phyloP scores from a whole-genome alignment of 37 sponge, comb jelly and placozoan species.

The Geodia barretti region DNA sequence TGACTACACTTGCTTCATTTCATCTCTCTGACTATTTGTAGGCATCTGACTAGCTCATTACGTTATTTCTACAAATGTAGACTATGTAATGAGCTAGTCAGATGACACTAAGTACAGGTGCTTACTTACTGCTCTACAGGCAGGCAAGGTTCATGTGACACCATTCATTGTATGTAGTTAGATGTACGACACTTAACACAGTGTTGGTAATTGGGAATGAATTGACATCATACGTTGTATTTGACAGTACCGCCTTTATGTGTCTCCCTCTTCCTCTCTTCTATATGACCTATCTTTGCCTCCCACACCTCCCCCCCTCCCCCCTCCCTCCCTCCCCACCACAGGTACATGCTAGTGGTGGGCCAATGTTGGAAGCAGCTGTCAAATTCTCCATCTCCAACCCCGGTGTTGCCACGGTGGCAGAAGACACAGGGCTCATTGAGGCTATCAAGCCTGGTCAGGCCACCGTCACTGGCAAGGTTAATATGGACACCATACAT shows the following conservation, averaged over 20 bases:
- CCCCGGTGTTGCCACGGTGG: slow-evolving; percentile 54
- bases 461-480: slow-evolving; percentile 55
- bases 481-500: no score
- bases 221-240: neutral
- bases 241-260: neutral
- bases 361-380: slow-evolving; percentile 58
- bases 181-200: no score
- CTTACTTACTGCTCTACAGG: no score
- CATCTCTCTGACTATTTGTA: no score
- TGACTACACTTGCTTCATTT: no score
- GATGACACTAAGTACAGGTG: no score
- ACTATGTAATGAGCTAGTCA: no score
- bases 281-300: neutral
- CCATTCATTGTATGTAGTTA: no score
- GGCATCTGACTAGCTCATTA: no score
- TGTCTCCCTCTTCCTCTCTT: neutral
- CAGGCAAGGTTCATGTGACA: neutral
- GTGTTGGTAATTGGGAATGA: no score
- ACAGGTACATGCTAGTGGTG: slow-evolving; percentile 74
- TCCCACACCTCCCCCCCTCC: neutral
- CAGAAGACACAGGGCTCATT: slow-evolving; percentile 65
- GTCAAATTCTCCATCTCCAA: slow-evolving; percentile 60
- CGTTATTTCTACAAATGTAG: no score
- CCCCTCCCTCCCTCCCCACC: neutral
- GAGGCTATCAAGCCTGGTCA: slow-evolving; percentile 43